Evolutionary conservation across 2,113 vertebrate species (phyloP), one percentile per base, ranked within the genome.

Genomic region (Globicephala melas): DNA sequence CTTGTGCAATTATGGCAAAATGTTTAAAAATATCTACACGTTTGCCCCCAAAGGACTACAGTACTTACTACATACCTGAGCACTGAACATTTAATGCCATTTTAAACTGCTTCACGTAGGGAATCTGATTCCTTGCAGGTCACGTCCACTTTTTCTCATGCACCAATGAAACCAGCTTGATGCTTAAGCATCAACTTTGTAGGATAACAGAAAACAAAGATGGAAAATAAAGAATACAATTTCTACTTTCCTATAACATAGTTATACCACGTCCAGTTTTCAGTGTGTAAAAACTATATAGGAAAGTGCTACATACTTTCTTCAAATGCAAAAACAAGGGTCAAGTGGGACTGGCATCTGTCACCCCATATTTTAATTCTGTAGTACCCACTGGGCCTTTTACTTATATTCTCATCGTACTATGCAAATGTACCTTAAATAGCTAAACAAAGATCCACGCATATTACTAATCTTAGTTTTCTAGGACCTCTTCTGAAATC

Each of bases 41-140:
- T 98, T 98, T 99, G 99, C 99, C 99, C 99, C 98, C 99, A 98
- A 98, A 99, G 99, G 98, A 99, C 99, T 99, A 99, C 99, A 99
- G 99, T 99, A 99, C 99, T 99, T 99, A 99, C 99, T 99, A 99
- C 99, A 99, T 99, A 99, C 99, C 99, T 99, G 99, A 99, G 99
- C 99, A 99, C 99, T 99, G 98, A 98, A 98, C 98, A 98, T 97
- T 97, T 98, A 98, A 98, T 98, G 98, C 97, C 98, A 98, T 98
- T 97, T 98, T 97, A 97, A 98, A 98, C 96, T 97, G 97, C 96
- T 97, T 98, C 21, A 73, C 50, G 83, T 67, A 97, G 97, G 98
- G 97, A 98, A 96, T 96, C 97, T 82, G 15, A 96, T 87, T 98
- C 98, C 97, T 97, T 65, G 92, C 94, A 98, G 97, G 98, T 96